Conservation (phyloP, 2,113 vertebrate genomes). For the Ammodytes marinus region DNA sequence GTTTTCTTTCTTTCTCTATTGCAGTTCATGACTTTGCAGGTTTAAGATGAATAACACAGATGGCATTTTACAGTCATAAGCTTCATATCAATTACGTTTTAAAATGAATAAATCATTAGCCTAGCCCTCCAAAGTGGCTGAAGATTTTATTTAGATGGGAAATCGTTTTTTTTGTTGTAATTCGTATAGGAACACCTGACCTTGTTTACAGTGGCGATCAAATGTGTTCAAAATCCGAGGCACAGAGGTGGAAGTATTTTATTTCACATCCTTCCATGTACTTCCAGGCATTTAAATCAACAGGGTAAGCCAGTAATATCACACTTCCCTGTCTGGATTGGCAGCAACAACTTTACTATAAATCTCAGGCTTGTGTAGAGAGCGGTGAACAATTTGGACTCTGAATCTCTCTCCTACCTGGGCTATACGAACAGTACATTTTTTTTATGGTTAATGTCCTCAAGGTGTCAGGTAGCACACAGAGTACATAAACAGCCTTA, state of each 20-base stretch:
- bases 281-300: conserved; percentile 59
- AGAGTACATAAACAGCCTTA: conserved; percentile 43
- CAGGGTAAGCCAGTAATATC: conserved; percentile 25
- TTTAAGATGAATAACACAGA: conserved; percentile 35
- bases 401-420: conserved; percentile 12
- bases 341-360: conserved; percentile 28
- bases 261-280: conserved; percentile 39
- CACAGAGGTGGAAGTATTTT: conserved; percentile 40
- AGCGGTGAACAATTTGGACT: conserved; percentile 5
- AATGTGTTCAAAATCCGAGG: conserved; percentile 20
- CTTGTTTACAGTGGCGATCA: conserved; percentile 32
- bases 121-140: conserved; percentile 5
- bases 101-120: conserved; percentile 48
- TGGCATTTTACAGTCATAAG: conserved; percentile 33
- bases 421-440: conserved; percentile 1
- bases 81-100: conserved; percentile 11
- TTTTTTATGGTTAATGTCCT: conserved; percentile 35
- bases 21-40: neutral
- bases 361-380: conserved; percentile 12
- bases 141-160: neutral
- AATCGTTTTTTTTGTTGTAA: neutral
- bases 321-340: conserved; percentile 34
- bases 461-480: conserved; percentile 13
- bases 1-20: neutral
- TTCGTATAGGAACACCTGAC: conserved; percentile 25